phyloP scores from a whole-genome alignment of 2,888 invertebrate genomes.

The Celastrina argiolus region DNA sequence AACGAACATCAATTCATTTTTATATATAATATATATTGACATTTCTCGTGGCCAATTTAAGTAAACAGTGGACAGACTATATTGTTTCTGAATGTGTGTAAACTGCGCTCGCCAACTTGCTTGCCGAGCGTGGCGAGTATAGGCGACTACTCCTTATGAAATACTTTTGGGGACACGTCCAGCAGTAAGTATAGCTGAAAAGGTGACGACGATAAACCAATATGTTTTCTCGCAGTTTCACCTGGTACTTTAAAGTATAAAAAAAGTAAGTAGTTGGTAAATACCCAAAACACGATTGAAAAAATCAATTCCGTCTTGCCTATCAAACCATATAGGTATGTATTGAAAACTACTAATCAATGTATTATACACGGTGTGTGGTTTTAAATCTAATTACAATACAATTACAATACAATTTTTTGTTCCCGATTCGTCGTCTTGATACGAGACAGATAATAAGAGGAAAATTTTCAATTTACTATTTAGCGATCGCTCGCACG shows the following conservation, averaged over 20 bases:
- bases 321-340: not conserved
- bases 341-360: not conserved
- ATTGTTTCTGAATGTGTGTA: no score
- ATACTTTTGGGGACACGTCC: no score
- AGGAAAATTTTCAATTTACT: not conserved
- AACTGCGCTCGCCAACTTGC: no score
- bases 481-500: not conserved
- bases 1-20: no score
- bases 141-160: no score
- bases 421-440: not conserved
- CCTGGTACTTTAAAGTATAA: not conserved
- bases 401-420: not conserved
- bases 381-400: not conserved
- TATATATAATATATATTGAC: no score
- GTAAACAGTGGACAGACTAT: no score
- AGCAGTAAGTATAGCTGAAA: no score
- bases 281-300: not conserved
- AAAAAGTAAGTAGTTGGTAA: not conserved
- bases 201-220: no score
- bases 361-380: constrained; percentile 8
- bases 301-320: not conserved
- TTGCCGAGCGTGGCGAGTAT: no score
- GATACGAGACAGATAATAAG: not conserved
- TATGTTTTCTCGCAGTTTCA: no score
- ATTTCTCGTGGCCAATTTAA: no score